Evolutionary conservation across 2,797 vertebrate genomes (phyloP), one percentile per base, ranked within the genome.

Genomic region (Pseudocheirus occidentalis): DNA sequence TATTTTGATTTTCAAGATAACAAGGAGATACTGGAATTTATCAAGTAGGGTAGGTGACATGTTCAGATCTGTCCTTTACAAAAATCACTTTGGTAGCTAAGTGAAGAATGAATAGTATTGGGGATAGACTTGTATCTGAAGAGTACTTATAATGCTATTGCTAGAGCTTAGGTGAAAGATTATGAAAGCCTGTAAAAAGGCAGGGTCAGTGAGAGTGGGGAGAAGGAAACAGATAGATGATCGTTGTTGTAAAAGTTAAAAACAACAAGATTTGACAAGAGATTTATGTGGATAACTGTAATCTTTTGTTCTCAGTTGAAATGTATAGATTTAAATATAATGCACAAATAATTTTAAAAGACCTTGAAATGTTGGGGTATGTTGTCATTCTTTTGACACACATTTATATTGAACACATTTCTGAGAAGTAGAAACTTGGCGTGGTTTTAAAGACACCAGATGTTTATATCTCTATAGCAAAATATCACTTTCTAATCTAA

Each of bases 331-430:
- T 73, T 90, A 5, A 29, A 89, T 92, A 92, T 58, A 52, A 27
- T 29, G 46, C 91, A 91, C 92, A 90, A 94, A 95, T 96, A 94
- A 96, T 94, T 96, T 81, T 94, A 59, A 93, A 94, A 91, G 4
- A 40, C 14, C 27, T 93, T 55, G 27, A 55, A 66, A 96, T 94
- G 29, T 14, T 50, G 50, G 81, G 29, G 1, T 93, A 87, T 50
- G 89, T 91, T 50, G 11, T 95, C 53, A 54, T 54, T 54, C 57
- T 81, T 92, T 93, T n/a, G n/a, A n/a, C n/a, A n/a, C n/a, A n/a
- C n/a, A n/a, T n/a, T n/a, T n/a, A n/a, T n/a, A n/a, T n/a, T 40
- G 11, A 57, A 93, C 90, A 1, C 4, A 81, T 92, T 92, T 92
- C 90, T 57, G 28, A 56, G 93, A 92, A 92, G 5, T 13, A 90